Conservation (phyloP, 2,797 vertebrate species). For the Erpetoichthys calabaricus region DNA sequence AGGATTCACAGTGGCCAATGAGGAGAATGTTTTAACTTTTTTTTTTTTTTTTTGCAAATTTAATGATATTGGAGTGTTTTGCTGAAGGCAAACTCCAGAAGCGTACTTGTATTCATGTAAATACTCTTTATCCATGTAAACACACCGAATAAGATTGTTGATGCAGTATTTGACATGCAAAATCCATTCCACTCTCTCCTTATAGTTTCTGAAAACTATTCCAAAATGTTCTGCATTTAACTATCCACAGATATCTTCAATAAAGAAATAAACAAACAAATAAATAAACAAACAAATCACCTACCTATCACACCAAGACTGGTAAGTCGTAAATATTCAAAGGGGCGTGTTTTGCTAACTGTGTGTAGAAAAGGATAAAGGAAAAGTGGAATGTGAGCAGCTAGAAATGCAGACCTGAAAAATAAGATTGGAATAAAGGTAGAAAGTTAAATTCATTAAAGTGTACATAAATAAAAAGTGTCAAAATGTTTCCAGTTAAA, state of each 20-base stretch:
- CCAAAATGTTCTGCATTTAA: no score
- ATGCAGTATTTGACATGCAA: no score
- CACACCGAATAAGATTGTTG: no score
- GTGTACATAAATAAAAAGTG: not conserved
- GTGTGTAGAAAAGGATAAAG: slow-evolving; percentile 94
- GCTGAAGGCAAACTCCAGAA: no score
- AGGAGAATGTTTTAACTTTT: no score
- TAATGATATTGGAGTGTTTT: no score
- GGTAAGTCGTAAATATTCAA: slow-evolving; percentile 91
- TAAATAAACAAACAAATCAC: slow-evolving; percentile 13
- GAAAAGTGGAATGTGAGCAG: slow-evolving; percentile 76
- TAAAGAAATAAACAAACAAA: not conserved
- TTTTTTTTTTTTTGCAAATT: no score
- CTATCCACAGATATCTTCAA: not conserved
- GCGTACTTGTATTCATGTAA: no score
- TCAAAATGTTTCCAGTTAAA: not conserved
- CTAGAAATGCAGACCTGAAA: slow-evolving; percentile 69
- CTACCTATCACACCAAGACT: slow-evolving; percentile 94
- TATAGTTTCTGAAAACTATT: no score
- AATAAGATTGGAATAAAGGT: slow-evolving; percentile 5
- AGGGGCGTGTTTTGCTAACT: slow-evolving; percentile 92
- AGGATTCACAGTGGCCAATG: no score
- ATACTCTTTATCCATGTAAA: no score
- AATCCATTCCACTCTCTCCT: no score
- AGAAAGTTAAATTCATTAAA: not conserved